phyloP scores from a whole-genome alignment of 2,113 vertebrate species.

The Gymnorhina tibicen region DNA sequence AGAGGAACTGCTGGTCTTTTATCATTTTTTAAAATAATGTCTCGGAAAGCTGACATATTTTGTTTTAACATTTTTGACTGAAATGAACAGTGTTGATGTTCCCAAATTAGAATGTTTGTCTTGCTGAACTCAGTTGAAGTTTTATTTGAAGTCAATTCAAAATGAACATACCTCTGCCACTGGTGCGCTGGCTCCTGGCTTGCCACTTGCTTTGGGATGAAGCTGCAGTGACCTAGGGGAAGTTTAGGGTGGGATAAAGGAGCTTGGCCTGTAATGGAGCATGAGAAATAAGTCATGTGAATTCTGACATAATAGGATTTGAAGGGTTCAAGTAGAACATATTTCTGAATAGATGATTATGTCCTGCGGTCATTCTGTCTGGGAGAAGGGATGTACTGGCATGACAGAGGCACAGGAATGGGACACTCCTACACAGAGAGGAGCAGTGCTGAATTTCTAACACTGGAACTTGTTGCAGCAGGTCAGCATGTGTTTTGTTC shows the following conservation, averaged over 20 bases:
- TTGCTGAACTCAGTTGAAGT: background rate
- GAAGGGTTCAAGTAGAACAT: background rate
- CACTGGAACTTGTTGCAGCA: background rate
- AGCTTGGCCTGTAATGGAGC: background rate
- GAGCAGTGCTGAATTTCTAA: background rate
- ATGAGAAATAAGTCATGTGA: background rate
- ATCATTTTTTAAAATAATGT: rapidly evolving
- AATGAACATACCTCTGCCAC: background rate
- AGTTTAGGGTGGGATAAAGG: background rate
- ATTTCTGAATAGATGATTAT: background rate
- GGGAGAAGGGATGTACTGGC: background rate
- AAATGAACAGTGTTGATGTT: background rate
- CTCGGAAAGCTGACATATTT: background rate
- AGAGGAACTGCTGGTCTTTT: background rate
- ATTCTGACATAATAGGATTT: background rate
- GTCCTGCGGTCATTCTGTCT: background rate
- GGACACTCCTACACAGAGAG: background rate
- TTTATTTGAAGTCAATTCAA: background rate
- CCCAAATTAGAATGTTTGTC: background rate
- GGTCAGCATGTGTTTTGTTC: background rate
- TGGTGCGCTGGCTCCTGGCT: background rate
- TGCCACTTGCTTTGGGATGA: background rate
- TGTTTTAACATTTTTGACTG: background rate
- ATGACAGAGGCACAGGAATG: background rate
- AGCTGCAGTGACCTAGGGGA: background rate